These are phyloP conservation scores for Emesis russula DNA, from an alignment of 2,888 invertebrate species.

Conservation along the genomic window DNA sequence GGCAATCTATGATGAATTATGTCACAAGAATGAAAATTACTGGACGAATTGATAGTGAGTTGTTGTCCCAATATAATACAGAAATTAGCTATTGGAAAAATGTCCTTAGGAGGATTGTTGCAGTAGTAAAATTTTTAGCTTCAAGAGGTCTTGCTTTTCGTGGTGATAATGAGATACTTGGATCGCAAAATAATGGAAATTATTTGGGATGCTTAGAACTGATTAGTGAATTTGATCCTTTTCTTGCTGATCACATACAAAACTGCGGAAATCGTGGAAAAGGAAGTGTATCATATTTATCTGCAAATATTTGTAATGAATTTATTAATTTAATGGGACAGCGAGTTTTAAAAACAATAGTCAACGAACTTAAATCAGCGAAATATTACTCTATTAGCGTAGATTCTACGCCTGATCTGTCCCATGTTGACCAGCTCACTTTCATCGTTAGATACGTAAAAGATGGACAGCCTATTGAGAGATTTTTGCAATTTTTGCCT, in stretches of 20 bases:
- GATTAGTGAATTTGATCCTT: slow-evolving; percentile 60
- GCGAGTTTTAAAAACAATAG: slow-evolving; percentile 83
- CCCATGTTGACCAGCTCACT: slow-evolving; percentile 89
- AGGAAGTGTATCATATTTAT: slow-evolving; percentile 65
- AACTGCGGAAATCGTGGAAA: slow-evolving; percentile 60
- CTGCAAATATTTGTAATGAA: slow-evolving; percentile 88
- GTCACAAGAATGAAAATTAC: slow-evolving; percentile 32
- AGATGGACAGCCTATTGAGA: neutral
- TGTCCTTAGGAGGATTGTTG: slow-evolving; percentile 30
- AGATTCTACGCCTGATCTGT: slow-evolving; percentile 88
- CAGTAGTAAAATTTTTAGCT: slow-evolving; percentile 45
- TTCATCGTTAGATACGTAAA: slow-evolving; percentile 88
- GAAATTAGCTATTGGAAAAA: neutral
- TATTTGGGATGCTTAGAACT: slow-evolving; percentile 70
- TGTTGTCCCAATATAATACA: slow-evolving; percentile 16
- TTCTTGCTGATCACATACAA: slow-evolving; percentile 61
- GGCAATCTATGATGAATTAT: slow-evolving; percentile 30
- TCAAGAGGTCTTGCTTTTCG: slow-evolving; percentile 32
- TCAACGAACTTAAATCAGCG: slow-evolving; percentile 86
- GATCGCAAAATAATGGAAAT: slow-evolving; percentile 61
- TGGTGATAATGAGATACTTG: slow-evolving; percentile 30
- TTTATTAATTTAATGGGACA: slow-evolving; percentile 89
- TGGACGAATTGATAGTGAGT: slow-evolving; percentile 37
- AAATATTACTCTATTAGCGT: slow-evolving; percentile 84
- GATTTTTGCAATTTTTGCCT: slow-evolving; percentile 4